Conservation (phyloP, 2,113 vertebrate species). For the Tyto alba region DNA sequence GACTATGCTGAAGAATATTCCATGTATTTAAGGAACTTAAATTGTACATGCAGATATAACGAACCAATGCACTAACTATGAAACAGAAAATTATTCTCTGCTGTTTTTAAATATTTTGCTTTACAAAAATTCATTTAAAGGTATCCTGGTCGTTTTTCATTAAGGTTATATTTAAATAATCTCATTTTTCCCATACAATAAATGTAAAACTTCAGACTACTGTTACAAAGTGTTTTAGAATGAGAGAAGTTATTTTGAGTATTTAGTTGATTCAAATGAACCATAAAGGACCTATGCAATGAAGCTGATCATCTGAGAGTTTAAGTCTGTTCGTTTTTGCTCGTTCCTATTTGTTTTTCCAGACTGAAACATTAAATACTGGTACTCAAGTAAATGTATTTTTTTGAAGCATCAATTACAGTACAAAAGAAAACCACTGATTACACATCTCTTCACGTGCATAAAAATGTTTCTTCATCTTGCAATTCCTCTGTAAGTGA, state of each 20-base stretch:
- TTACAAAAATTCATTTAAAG: constrained; percentile 2
- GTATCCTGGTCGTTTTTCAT: background rate
- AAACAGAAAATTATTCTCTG: background rate
- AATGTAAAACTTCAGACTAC: background rate
- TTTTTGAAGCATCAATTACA: background rate
- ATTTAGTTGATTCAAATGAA: constrained; percentile 25
- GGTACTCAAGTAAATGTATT: background rate
- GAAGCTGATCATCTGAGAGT: constrained; percentile 42
- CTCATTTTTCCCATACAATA: background rate
- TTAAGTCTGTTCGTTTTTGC: background rate
- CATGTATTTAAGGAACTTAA: constrained; percentile 4
- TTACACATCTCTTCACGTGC: background rate
- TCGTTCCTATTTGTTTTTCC: constrained; percentile 26
- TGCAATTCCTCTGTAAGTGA: background rate
- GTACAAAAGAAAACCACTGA: constrained; percentile 11
- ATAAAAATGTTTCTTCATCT: background rate
- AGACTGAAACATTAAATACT: constrained; percentile 9
- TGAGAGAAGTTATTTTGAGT: constrained; percentile 20
- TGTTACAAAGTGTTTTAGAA: background rate
- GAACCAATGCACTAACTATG: background rate
- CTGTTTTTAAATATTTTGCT: background rate
- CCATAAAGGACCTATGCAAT: background rate
- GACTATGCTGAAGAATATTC: background rate
- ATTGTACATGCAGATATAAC: background rate
- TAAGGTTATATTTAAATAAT: constrained; percentile 26